These are phyloP conservation scores for Scyliorhinus canicula DNA, from an alignment of 2,797 vertebrate species.

Conservation along the genomic window DNA sequence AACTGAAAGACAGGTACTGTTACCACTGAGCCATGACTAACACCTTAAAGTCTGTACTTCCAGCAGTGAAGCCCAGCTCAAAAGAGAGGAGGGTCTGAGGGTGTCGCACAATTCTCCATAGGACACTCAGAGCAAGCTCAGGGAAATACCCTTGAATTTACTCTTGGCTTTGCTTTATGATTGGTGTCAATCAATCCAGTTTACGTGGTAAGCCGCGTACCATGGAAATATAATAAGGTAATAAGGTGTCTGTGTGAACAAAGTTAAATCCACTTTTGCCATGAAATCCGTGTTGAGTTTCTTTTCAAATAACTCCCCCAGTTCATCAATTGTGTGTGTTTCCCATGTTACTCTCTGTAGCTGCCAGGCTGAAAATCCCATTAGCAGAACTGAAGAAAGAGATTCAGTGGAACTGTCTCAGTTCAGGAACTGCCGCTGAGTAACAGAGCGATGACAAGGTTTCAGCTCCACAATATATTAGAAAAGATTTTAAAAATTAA, in stretches of 20 bases:
- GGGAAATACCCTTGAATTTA: background rate
- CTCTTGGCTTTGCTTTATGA: background rate
- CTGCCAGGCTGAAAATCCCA: constrained; percentile 17
- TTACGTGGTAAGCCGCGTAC: background rate
- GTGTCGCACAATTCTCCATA: background rate
- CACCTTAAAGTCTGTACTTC: background rate
- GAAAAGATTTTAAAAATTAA: background rate
- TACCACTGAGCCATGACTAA: background rate
- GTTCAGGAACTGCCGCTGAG: background rate
- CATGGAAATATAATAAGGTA: background rate
- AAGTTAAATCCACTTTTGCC: background rate
- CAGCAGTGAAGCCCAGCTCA: background rate
- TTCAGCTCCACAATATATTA: background rate
- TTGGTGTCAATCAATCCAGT: background rate
- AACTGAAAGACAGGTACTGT: too few species aligned
- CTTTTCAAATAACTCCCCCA: background rate
- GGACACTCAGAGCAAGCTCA: background rate
- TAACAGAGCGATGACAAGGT: background rate
- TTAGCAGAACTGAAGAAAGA: constrained; percentile 1
- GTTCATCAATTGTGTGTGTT: background rate
- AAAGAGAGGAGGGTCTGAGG: background rate
- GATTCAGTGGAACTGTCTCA: background rate
- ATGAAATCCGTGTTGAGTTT: background rate
- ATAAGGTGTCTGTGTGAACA: background rate
- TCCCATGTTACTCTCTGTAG: too few species aligned